Conservation (phyloP, 92 coral and sea anemone species). For the Diadumene lineata region DNA sequence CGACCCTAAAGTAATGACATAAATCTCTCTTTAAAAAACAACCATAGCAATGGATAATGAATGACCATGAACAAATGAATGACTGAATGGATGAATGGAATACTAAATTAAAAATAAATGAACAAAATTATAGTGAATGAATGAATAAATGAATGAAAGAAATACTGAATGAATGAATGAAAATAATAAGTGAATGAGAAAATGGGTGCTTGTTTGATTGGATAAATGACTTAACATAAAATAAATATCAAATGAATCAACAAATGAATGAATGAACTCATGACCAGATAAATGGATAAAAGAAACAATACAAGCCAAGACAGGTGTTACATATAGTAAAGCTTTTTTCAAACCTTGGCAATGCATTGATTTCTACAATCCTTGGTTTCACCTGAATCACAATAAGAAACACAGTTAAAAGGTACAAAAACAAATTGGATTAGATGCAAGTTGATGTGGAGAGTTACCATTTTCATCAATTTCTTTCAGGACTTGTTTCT, state of each 20-base stretch:
- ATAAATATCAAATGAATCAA: too few species aligned
- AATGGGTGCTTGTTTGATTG: background rate
- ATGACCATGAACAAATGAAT: too few species aligned
- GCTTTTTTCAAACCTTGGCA: slow-evolving; percentile 23
- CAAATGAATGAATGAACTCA: background rate
- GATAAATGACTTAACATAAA: too few species aligned
- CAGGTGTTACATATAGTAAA: background rate
- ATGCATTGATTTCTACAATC: slow-evolving; percentile 27
- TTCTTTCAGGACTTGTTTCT: slow-evolving; percentile 44
- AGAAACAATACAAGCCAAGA: too few species aligned
- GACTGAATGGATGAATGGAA: too few species aligned
- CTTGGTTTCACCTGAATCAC: slow-evolving; percentile 12
- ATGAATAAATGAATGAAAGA: too few species aligned
- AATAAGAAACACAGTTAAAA: background rate
- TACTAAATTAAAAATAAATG: slow-evolving; percentile 8
- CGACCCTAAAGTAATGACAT: slow-evolving; percentile 87
- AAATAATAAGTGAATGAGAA: background rate
- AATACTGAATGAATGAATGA: too few species aligned
- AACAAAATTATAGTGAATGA: background rate
- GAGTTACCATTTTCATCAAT: slow-evolving; percentile 23
- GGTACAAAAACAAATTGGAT: background rate
- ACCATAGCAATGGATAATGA: too few species aligned
- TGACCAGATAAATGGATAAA: background rate
- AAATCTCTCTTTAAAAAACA: too few species aligned
- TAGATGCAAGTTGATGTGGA: background rate